Evolutionary conservation across 1,140 invertebrate genomes (phyloP).

Genomic region (Caenorhabditis briggsae): DNA sequence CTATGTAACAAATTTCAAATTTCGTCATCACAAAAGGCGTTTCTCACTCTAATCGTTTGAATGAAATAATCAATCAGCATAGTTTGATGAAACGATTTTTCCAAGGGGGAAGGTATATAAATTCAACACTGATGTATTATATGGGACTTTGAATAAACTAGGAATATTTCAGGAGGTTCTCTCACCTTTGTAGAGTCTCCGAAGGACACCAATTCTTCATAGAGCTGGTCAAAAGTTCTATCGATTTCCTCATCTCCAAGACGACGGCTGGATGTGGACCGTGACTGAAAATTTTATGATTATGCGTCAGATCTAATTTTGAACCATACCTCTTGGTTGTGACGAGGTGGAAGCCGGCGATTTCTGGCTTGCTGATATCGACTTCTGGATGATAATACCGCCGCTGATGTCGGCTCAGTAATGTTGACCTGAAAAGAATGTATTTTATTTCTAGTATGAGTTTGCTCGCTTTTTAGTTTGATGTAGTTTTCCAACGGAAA

Average conservation of each 20-base stretch:
- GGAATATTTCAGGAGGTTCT: too few species aligned
- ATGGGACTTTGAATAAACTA: neutral
- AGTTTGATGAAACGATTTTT: too few species aligned
- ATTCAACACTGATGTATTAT: neutral
- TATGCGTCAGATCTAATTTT: neutral
- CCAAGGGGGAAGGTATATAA: too few species aligned
- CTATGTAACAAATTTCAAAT: neutral
- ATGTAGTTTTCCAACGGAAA: neutral
- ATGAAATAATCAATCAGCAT: too few species aligned
- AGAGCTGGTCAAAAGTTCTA: conserved; percentile 55
- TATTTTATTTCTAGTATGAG: neutral
- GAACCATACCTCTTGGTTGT: conserved; percentile 57
- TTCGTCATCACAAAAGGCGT: neutral
- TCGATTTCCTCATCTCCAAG: conserved; percentile 56
- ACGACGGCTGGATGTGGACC: conserved; percentile 24
- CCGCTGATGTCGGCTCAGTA: conserved; percentile 42
- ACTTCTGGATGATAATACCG: conserved; percentile 49
- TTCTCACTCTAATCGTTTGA: neutral
- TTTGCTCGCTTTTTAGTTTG: neutral
- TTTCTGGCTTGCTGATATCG: conserved; percentile 62
- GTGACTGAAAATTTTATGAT: neutral
- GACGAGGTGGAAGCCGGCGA: conserved; percentile 55
- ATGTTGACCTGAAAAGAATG: conserved; percentile 43
- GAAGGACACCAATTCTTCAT: conserved; percentile 55
- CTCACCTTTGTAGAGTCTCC: conserved; percentile 46